Evolutionary conservation across 2,113 vertebrate genomes (phyloP).

Genomic region (Catharus bicknelli): DNA sequence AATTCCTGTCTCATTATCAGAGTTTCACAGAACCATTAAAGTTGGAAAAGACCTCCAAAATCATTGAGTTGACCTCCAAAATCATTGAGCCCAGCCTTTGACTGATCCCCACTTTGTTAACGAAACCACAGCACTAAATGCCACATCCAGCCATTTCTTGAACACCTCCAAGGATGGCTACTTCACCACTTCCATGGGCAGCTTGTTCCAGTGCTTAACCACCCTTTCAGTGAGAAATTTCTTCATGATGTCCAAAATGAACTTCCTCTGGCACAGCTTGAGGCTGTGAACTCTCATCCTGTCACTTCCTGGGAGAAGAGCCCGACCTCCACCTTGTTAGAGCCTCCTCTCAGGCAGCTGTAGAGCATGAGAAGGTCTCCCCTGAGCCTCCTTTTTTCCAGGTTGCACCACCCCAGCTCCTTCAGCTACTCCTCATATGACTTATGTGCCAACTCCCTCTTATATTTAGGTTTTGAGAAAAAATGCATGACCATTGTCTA

Average conservation of each 20-base stretch:
- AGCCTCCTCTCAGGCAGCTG: neutral
- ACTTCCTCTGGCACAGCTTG: neutral
- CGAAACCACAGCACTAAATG: neutral
- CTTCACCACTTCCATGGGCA: neutral
- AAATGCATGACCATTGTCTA: neutral
- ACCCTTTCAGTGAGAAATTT: neutral
- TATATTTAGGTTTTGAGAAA: neutral
- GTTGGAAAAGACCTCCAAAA: neutral
- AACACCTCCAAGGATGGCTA: neutral
- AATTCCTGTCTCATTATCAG: neutral
- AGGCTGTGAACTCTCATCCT: neutral
- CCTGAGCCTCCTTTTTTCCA: neutral
- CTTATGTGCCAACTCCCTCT: neutral
- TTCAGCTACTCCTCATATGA: neutral
- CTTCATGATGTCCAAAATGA: neutral
- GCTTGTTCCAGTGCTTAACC: neutral
- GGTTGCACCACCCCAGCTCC: neutral
- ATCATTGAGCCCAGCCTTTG: neutral
- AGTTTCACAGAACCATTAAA: neutral
- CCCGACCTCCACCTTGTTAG: fast-evolving
- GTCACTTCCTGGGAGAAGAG: neutral
- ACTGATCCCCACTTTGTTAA: neutral
- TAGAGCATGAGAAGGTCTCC: neutral
- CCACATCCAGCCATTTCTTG: neutral
- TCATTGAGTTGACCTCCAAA: neutral